Evolutionary conservation across 2,888 invertebrate genomes (phyloP), one percentile per base, ranked within the genome.

Genomic region (Tachina grossa): DNA sequence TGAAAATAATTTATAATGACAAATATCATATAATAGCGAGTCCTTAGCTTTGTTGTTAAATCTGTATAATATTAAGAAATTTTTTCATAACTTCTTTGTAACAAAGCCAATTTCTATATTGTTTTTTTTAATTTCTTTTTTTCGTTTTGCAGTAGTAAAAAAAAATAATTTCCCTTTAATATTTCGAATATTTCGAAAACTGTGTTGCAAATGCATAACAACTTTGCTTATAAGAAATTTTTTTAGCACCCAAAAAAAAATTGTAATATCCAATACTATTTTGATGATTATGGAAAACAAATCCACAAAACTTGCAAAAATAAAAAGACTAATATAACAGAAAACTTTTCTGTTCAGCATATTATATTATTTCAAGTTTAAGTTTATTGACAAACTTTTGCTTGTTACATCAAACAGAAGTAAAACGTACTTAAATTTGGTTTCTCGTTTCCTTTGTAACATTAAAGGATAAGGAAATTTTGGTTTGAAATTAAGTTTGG

Each of bases 301-400:
- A 76, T 82, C 69, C 75, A 53, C 53, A 76, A 76, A 61, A 74
- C 22, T 57, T 39, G 19, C 41, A 59, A 16, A n/a, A 55, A 69
- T 77, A 31, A 71, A 77, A 49, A 45, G 19, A 72, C 65, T 78
- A 78, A 78, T 49, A 43, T 16, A 45, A 14, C 5, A 47, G 65
- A 66, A 69, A 78, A 63, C 11, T 77, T 76, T 51, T 53, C 61
- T 63, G 57, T 13, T 72, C 31, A 68, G 65, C 45, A n/a, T 65
- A 76, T 76, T 76, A 55, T 79, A 55, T 71, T 72, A 80, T 78
- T 79, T 51, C 78, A 85, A 85, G 85, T 83, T 85, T 87, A 88
- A 87, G 87, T 89, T 90, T 90, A 91, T 91, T 90, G 90, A 90
- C 88, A 90, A 90, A 90, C 43, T 81, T 85, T 75, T 72, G 22